A percentile compares a stretch with the other conserved stretches of the same genome.
These are phyloP conservation scores for Heterodera filipjevi DNA, from an alignment of 2,888 invertebrate genomes.

Conservation along the genomic window DNA sequence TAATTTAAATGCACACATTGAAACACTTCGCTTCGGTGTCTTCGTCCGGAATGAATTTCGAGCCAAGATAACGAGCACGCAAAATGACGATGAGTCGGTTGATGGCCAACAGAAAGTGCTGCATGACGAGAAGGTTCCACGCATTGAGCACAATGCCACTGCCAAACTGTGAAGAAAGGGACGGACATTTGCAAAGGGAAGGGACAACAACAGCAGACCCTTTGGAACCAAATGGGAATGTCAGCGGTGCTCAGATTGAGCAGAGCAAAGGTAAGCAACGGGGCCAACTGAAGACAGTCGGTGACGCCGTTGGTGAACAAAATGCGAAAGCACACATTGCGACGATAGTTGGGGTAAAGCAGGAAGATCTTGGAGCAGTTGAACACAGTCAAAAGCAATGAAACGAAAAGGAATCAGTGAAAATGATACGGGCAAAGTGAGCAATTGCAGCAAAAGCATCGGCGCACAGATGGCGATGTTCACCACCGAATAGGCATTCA, in stretches of 20 bases:
- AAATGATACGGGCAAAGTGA: not conserved
- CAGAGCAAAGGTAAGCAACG: not conserved
- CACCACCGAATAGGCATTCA: not conserved
- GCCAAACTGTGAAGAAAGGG: not conserved
- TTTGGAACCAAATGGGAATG: slow-evolving; percentile 2
- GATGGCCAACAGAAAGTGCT: slow-evolving; percentile 11
- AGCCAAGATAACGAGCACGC: slow-evolving; percentile 14
- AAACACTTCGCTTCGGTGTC: not conserved
- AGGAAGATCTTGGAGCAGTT: slow-evolving; percentile 8
- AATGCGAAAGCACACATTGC: slow-evolving; percentile 15
- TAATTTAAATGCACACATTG: not conserved
- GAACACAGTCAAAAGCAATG: not conserved
- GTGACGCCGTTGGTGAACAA: slow-evolving; percentile 16
- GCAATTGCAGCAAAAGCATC: slow-evolving; percentile 1
- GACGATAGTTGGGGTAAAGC: not conserved
- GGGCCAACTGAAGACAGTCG: slow-evolving; percentile 17
- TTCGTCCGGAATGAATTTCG: slow-evolving; percentile 1
- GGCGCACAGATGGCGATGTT: slow-evolving; percentile 10
- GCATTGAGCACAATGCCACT: slow-evolving; percentile 10
- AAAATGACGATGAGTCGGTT: slow-evolving; percentile 12
- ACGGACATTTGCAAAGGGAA: not conserved
- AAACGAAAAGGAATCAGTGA: not conserved
- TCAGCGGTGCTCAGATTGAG: not conserved
- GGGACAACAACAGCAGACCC: not conserved
- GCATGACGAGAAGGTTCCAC: slow-evolving; percentile 7